Evolutionary conservation across 2,888 invertebrate species (phyloP), one percentile per base, ranked within the genome.

Genomic region (Myopa tessellatipennis): DNA sequence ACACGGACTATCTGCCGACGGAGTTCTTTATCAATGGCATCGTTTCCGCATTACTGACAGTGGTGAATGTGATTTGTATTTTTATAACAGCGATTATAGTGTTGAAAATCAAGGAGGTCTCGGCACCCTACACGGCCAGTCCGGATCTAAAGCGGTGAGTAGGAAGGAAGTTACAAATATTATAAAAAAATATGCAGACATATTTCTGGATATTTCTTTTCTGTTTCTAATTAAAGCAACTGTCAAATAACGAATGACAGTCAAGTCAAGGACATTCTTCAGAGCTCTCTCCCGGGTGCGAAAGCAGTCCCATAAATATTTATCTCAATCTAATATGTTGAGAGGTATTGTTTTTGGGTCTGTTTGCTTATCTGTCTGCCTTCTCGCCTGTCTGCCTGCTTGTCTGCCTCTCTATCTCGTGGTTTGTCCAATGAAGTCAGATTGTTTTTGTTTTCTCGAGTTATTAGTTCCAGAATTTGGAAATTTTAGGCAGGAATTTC

Each of bases 21-120:
- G 96, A 96, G 87, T 94, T 94, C 85, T 92, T 94, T 74, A 91
- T 94, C 79, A 93, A 95, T 85, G 96, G 95, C 38, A 92, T 94
- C 77, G 93, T 96, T 76, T 95, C 95, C 85, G 93, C 95, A 78
- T 92, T 94, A 80, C 89, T 96, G 74, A 95, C 95, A 3, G 90
- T 95, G 72, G 92, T 96, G 55, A 96, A 96, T 88, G 95, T 96
- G 79, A 91, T 94, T 84, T 95, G 95, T 88, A 96, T 96, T 85
- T 94, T 95, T 86, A 91, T 94, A 83, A 94, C 95, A 73, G 95
- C 95, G 3, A 92, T 95, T 83, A 91, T 95, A 80, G 93, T 95
- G 79, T 89, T 96, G 72, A 95, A 95, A 92, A 94, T 95, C 81
- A 96, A 96, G 87, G 95, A 95, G 89, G 95, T 95, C 10, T 94